A percentile compares a stretch with the other conserved stretches of the same genome.
These are phyloP conservation scores for Sciurus niger DNA, from an alignment of 2,113 vertebrate species.

Conservation along the genomic window DNA sequence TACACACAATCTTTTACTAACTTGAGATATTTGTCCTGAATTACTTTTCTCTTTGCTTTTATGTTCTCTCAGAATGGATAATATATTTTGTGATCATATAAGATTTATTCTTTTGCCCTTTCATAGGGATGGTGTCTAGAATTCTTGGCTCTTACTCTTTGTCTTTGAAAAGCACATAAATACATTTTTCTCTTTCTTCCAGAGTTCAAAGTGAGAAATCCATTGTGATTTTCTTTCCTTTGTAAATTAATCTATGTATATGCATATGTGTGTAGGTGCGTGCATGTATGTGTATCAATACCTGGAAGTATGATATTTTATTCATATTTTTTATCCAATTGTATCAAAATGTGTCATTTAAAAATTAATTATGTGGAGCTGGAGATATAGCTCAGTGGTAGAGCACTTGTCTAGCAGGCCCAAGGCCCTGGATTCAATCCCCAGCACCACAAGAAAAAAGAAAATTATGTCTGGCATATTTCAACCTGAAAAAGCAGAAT, in stretches of 20 bases:
- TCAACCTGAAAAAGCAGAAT: neutral
- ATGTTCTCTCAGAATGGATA: constrained; percentile 4
- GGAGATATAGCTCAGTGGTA: too few relatives aligned
- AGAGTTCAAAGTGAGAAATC: neutral
- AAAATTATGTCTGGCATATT: neutral
- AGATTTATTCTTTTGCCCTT: constrained; percentile 5
- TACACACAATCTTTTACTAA: neutral
- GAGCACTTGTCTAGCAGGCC: too few relatives aligned
- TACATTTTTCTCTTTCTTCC: neutral
- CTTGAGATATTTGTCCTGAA: neutral
- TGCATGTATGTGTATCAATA: neutral
- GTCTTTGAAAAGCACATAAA: neutral
- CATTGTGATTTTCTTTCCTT: constrained; percentile 18
- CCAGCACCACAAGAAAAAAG: too few relatives aligned
- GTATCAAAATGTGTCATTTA: constrained; percentile 40
- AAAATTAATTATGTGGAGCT: neutral
- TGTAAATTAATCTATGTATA: neutral
- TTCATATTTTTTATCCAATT: constrained; percentile 10
- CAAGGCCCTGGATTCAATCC: too few relatives aligned
- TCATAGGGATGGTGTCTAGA: neutral
- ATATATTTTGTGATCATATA: neutral
- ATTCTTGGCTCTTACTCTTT: constrained; percentile 47
- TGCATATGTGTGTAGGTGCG: neutral
- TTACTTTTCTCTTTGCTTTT: constrained; percentile 56
- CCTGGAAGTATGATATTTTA: neutral